Base-by-base conservation (phyloP, 2,797 vertebrate species). In the Euthynnus affinis region DNA sequence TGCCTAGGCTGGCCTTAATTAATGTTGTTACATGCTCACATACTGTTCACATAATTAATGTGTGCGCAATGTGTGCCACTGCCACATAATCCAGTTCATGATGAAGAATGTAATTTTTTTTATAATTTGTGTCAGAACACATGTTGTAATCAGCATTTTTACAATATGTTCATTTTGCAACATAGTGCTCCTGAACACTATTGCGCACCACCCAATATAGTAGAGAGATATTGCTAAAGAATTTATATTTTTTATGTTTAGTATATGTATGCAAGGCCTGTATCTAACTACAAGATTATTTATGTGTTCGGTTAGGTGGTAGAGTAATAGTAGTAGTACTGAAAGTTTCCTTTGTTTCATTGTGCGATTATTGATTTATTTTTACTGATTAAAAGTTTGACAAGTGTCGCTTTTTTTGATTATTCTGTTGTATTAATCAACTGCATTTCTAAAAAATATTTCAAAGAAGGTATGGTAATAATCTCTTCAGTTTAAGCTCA, bases 311-410 rank as follows among this genome's bases (percentile, higher is more conserved):
- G 74, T 22, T 56, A 3, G 22, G 9, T 44, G 10, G 1, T 22
- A n/a, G 17, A 55, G 23, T 23, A 9, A 17, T 68, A 49, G 23
- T 23, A 9, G 17, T 68, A 49, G 49, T 40, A 10, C 32, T 44
- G 20, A 27, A 23, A 22, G 5, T 49, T 22, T 9, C 10, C 3
- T 60, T 70, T 66, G 17, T 62, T 62, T 46, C 14, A 53, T 32
- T 68, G 9, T 53, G n/a, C 3, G 27, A 46, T 48, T 4, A 18
- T 12, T 53, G 4, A 46, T 23, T 4, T 49, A n/a, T 66, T 61
- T 55, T 29, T 40, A 46, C 22, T 25, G 34, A 84, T 70, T 73
- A 76, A 85, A 81, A 7, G 1, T 44, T 32, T 55, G 42, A 4
- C 20, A 1, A 10, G 7, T 51, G 27, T 8, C n/a, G 18, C 4